A percentile compares a stretch with the other conserved stretches of the same genome.
Conservation (phyloP, 2,113 vertebrate genomes). For the Muntiacus reevesi region DNA sequence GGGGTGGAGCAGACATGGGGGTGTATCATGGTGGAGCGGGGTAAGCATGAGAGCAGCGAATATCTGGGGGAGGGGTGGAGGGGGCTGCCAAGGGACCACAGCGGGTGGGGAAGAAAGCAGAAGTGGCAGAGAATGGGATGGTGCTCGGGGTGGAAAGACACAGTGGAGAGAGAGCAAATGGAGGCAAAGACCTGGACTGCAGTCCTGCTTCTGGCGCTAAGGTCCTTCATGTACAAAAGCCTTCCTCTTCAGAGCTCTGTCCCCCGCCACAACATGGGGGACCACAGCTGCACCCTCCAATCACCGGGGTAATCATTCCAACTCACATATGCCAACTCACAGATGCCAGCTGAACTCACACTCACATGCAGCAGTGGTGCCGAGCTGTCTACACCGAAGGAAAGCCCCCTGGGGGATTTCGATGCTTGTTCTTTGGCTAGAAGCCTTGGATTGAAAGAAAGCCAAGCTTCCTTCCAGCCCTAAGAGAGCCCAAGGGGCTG, state of each 20-base stretch:
- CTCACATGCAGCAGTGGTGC: neutral
- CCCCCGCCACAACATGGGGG: neutral
- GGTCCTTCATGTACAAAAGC: neutral
- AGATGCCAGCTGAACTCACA: neutral
- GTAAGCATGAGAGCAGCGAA: neutral
- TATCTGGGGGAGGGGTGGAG: neutral
- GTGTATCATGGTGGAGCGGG: rapidly evolving
- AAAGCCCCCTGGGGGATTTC: neutral
- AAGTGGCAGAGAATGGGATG: neutral
- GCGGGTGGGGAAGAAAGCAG: neutral
- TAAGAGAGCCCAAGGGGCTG: neutral
- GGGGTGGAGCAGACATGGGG: neutral
- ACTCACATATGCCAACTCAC: rapidly evolving
- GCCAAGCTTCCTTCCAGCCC: neutral
- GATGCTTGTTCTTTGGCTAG: neutral
- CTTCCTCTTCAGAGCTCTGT: neutral
- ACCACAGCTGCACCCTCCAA: neutral
- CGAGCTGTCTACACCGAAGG: rapidly evolving
- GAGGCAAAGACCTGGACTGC: neutral
- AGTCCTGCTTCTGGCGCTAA: rapidly evolving
- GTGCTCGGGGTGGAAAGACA: neutral
- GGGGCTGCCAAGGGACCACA: neutral
- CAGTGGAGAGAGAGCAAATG: neutral
- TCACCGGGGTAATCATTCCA: neutral
- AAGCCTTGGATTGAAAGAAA: neutral